Conservation (phyloP, 2,113 vertebrate species). For the Tragelaphus buxtoni region DNA sequence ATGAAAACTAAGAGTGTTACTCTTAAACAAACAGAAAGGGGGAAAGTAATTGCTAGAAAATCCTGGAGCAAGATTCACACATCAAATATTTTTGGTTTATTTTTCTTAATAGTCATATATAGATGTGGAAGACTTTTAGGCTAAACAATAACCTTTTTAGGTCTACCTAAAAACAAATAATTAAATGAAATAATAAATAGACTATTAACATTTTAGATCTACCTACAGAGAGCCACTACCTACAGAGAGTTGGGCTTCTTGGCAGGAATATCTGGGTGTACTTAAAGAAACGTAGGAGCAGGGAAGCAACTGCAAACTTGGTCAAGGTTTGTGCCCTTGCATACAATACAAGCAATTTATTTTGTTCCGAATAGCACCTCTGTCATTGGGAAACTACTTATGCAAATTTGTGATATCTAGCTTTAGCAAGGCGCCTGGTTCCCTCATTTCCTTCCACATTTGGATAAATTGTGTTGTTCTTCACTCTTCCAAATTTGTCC, state of each 20-base stretch:
- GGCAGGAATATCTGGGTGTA: neutral
- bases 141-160: neutral
- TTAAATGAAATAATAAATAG: neutral
- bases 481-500: constrained; percentile 57
- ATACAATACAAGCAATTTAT: constrained; percentile 75
- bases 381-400: constrained; percentile 73
- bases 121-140: neutral
- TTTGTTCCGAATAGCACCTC: constrained; percentile 71
- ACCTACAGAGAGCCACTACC: neutral
- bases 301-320: neutral
- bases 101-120: neutral
- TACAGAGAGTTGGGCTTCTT: neutral
- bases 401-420: constrained; percentile 74
- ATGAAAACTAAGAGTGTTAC: neutral
- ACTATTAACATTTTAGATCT: neutral
- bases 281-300: neutral
- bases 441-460: constrained; percentile 59
- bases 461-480: constrained; percentile 70
- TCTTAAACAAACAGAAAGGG: neutral
- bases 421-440: constrained; percentile 69
- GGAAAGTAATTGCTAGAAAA: neutral
- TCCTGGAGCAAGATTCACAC: neutral
- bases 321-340: constrained; percentile 64
- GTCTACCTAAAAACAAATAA: neutral
- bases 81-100: neutral